phyloP scores from a whole-genome alignment of 2,797 vertebrate species.

The Setipinna tenuifilis region DNA sequence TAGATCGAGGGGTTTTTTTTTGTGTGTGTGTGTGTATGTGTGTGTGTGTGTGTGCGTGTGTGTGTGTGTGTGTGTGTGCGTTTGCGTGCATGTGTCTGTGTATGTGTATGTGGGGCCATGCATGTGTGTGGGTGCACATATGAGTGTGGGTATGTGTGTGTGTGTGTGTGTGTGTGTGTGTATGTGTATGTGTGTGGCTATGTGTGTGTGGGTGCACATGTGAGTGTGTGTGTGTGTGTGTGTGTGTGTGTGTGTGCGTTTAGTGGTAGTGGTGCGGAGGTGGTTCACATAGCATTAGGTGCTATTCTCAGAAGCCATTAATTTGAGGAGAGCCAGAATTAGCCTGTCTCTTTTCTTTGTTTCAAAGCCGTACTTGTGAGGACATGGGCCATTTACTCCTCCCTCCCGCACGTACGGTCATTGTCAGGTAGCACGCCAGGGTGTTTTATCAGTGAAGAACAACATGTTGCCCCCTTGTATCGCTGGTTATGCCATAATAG shows the following conservation, averaged over 20 bases:
- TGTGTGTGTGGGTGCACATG: too few relatives aligned
- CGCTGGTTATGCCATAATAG: not conserved
- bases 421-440: not conserved
- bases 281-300: slow-evolving; percentile 54
- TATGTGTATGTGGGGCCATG: not conserved
- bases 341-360: not conserved
- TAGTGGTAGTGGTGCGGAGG: not conserved
- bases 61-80: not conserved
- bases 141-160: too few relatives aligned
- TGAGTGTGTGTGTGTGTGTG: too few relatives aligned
- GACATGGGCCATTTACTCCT: not conserved
- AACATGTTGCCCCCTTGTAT: slow-evolving; percentile 1
- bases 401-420: not conserved
- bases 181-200: too few relatives aligned
- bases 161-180: too few relatives aligned
- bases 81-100: not conserved
- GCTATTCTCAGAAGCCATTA: slow-evolving; percentile 42
- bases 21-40: not conserved
- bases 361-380: not conserved
- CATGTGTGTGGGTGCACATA: too few relatives aligned
- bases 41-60: not conserved
- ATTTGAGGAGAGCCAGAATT: slow-evolving; percentile 53
- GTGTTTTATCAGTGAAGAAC: not conserved
- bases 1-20: slow-evolving; percentile 47
- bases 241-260: too few relatives aligned